Evolutionary conservation across 2,113 vertebrate species (phyloP), one percentile per base, ranked within the genome.

Genomic region (Prinia subflava): DNA sequence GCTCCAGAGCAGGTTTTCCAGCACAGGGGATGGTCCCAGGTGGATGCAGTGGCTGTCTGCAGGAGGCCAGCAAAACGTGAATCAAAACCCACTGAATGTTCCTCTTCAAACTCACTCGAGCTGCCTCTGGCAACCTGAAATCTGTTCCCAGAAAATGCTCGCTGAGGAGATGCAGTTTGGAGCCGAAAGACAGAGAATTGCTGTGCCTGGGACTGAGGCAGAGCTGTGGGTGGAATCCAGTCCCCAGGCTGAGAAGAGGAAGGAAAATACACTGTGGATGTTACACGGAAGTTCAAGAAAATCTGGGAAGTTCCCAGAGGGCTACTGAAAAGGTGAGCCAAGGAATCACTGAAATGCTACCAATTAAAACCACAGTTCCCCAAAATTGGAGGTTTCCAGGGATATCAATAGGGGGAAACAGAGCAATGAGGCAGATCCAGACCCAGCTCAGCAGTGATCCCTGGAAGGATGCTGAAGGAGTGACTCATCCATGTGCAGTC

Each of bases 91-190:
- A 27, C 9, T 3, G 44, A 24, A 63, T 9, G 9, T n/a, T 57
- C 35, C 41, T 23, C 5, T 30, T 35, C 17, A 52, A 31, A 64
- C 50, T 37, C n/a, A 20, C n/a, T 49, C 10, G 12, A 74, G 35
- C 63, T 86, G 68, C 59, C 87, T 64, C 57, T 4, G 1, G 63
- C 49, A 49, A 7, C 15, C 25, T 9, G 25, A 49, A 69, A 41
- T 25, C 37, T 73, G 41, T 46, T 74, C 68, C 37, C 44, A 24
- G 68, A 50, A 79, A 67, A 55, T 20, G 39, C 23, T 59, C 2
- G 0, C 9, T 25, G 19, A 59, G 28, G 53, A 65, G 33, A 46
- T 8, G 1, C 8, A 2, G 44, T 41, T 31, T 65, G 50, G 6
- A 46, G 71, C 10, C 64, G 23, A 56, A 60, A 3, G 15, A 8